phyloP scores from a whole-genome alignment of 2,888 invertebrate species.

The Ichneumoninae sp. region DNA sequence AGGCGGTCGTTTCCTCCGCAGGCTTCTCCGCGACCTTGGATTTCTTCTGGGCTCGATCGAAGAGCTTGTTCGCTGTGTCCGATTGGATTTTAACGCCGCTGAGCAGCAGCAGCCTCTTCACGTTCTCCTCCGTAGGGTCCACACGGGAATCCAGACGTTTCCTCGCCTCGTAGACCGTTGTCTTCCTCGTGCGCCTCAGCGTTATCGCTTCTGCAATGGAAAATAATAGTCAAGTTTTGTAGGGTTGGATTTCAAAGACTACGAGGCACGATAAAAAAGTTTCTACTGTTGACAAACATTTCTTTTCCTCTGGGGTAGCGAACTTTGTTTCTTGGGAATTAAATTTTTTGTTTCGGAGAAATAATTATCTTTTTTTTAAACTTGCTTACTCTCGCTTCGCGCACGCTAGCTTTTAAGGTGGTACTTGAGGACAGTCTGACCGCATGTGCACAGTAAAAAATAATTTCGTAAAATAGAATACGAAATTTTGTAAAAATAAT shows the following conservation, averaged over 20 bases:
- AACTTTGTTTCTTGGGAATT: too few species aligned
- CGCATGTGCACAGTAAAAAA: too few species aligned
- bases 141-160: slow-evolving; percentile 73
- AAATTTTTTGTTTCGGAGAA: slow-evolving; percentile 18
- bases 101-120: slow-evolving; percentile 85
- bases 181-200: slow-evolving; percentile 71
- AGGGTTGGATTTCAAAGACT: too few species aligned
- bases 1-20: slow-evolving; percentile 86
- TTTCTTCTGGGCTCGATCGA: slow-evolving; percentile 86
- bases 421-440: too few species aligned
- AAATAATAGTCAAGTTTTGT: not conserved
- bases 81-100: slow-evolving; percentile 83
- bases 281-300: too few species aligned
- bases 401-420: too few species aligned
- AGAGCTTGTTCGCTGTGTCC: slow-evolving; percentile 85
- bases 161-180: slow-evolving; percentile 76
- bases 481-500: too few species aligned
- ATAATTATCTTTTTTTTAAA: too few species aligned
- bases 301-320: too few species aligned
- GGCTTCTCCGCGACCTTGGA: slow-evolving; percentile 83
- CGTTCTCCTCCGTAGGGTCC: slow-evolving; percentile 84
- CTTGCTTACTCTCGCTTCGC: too few species aligned
- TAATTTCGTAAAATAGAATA: too few species aligned
- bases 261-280: too few species aligned
- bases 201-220: slow-evolving; percentile 63